Base-by-base conservation (phyloP, 2,888 invertebrate genomes). In the Phyllotreta striolata region DNA sequence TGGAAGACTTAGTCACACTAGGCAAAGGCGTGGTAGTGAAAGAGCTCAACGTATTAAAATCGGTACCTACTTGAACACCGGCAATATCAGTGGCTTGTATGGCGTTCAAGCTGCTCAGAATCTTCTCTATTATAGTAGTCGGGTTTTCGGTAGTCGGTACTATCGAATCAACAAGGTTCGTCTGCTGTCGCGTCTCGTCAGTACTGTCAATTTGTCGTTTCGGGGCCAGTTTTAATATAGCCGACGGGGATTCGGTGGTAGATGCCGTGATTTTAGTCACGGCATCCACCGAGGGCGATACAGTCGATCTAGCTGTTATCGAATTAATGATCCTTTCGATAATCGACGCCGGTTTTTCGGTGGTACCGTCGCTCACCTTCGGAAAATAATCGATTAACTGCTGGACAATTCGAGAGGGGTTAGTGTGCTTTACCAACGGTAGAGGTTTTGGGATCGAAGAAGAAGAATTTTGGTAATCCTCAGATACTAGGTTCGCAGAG, bases 321-420 rank as follows among this genome's bases (percentile, higher is more conserved):
- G 80, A 80, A 70, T 80, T 81, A 66, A 82, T 81, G 43, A 82
- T 81, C 74, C 79, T 74, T 71, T 82, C 82, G 44, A 82, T 79
- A 63, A 82, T 79, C 12, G 81, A 81, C 12, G 78, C 73, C 41
- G 78, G 72, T 73, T 78, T 79, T 70, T 78, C 77, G 9, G 78
- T 78, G 49, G 77, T 75, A 66, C 72, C 70, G 40, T 72, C 74
- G 58, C 69, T 74, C 55, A 76, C 75, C 76, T 77, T 76, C 37
- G 64, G 63, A 63, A 70, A 63, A 67, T 58, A 68, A 24, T 24
- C 24, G 24, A 24, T 24, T 24, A 24, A 57, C 12, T 56, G 13
- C 14, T 41, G 9, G 40, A 55, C 13, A 55, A 59, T 47, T 61
- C 12, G 13, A 35, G 39, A 54, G 39, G 41, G 52, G 40, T 54